phyloP scores from a whole-genome alignment of 2,888 invertebrate species.

The Anodontia alba region DNA sequence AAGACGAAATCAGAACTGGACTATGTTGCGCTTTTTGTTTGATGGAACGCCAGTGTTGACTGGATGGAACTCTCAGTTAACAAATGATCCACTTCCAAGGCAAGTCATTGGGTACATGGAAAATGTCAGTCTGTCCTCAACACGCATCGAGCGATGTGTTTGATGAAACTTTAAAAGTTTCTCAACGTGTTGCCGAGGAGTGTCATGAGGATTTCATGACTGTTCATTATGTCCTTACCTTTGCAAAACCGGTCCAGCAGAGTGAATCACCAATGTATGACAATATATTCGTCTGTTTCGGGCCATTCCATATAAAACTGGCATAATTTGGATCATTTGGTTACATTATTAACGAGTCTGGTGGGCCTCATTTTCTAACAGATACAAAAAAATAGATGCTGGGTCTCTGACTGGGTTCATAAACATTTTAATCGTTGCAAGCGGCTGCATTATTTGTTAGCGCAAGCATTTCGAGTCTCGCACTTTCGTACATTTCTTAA shows the following conservation, averaged over 20 bases:
- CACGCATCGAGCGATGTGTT: conserved; percentile 54
- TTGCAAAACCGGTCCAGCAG: conserved; percentile 53
- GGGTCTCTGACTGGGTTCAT: no score
- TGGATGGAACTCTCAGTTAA: conserved; percentile 50
- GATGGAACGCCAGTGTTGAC: conserved; percentile 42
- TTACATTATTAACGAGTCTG: conserved; percentile 58
- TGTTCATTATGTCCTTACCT: conserved; percentile 37
- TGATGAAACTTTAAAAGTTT: conserved; percentile 45
- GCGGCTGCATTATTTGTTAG: no score
- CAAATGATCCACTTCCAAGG: conserved; percentile 40
- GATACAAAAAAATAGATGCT: conserved; percentile 53
- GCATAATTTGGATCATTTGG: conserved; percentile 60
- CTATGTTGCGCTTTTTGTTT: conserved; percentile 1
- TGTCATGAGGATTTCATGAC: conserved; percentile 30
- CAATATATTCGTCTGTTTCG: conserved; percentile 61
- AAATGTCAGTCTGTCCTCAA: conserved; percentile 45
- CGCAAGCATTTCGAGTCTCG: no score
- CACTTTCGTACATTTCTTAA: no score
- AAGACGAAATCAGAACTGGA: conserved; percentile 1
- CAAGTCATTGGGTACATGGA: conserved; percentile 50
- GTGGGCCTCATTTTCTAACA: conserved; percentile 53
- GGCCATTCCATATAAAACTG: conserved; percentile 59
- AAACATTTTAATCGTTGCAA: no score
- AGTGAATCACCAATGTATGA: conserved; percentile 55
- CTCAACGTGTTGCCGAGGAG: conserved; percentile 44